These are phyloP conservation scores for Aegithalos caudatus DNA, from an alignment of 2,113 vertebrate genomes.

Conservation along the genomic window DNA sequence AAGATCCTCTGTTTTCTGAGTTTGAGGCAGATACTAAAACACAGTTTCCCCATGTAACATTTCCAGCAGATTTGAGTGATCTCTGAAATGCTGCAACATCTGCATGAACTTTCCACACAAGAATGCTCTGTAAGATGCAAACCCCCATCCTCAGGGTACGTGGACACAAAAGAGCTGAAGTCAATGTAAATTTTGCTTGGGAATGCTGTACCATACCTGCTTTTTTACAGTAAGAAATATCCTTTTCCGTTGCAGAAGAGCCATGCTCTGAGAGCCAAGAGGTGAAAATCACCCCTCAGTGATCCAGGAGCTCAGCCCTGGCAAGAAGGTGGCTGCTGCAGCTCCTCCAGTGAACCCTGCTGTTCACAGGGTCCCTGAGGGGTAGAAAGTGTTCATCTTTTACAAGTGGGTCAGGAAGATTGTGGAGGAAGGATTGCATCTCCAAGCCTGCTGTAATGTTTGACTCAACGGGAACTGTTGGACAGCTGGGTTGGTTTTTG, in stretches of 20 bases:
- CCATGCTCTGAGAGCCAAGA: neutral
- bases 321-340: neutral
- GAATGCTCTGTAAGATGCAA: neutral
- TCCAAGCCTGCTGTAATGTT: neutral
- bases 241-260: neutral
- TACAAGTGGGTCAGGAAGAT: neutral
- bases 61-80: neutral
- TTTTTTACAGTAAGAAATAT: neutral
- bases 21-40: neutral
- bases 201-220: neutral
- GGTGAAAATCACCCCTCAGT: neutral
- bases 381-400: neutral
- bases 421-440: neutral
- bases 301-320: fast-evolving
- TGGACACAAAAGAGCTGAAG: neutral
- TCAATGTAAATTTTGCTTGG: neutral
- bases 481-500: neutral
- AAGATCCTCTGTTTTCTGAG: neutral
- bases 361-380: neutral
- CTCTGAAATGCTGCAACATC: neutral
- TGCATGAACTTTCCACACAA: neutral
- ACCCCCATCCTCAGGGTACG: neutral
- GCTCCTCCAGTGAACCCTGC: neutral
- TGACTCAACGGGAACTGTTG: fast-evolving
- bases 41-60: neutral